Evolutionary conservation across 2,888 invertebrate genomes (phyloP).

Genomic region (Athripsodes cinereus): DNA sequence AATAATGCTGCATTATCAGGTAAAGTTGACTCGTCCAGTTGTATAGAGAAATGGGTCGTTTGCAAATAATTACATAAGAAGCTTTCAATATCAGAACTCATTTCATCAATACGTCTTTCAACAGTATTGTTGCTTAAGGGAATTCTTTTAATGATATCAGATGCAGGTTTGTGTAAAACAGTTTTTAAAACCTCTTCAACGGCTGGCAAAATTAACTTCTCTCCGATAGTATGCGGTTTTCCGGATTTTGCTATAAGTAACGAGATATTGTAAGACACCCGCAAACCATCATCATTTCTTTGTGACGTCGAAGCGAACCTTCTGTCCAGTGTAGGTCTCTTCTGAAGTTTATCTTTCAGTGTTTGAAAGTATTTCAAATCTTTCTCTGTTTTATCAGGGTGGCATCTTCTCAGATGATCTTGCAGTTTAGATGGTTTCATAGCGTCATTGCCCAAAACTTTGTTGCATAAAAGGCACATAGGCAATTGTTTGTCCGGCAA

Average conservation of each 20-base stretch:
- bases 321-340: conserved; percentile 28
- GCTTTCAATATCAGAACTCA: too few relatives aligned
- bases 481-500: conserved; percentile 2
- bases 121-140: conserved; percentile 26
- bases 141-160: conserved; percentile 23
- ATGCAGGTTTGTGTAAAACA: conserved; percentile 29
- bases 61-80: too few relatives aligned
- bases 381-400: conserved; percentile 29
- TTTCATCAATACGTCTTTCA: too few relatives aligned
- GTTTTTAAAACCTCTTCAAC: conserved; percentile 31
- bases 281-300: conserved; percentile 21
- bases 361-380: conserved; percentile 30
- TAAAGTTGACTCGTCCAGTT: too few relatives aligned
- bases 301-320: conserved; percentile 27
- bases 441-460: not conserved
- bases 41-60: too few relatives aligned
- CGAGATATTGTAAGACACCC: conserved; percentile 24
- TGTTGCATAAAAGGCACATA: conserved; percentile 5
- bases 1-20: too few relatives aligned
- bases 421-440: not conserved
- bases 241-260: conserved; percentile 28
- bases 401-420: conserved; percentile 14
- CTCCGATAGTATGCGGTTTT: conserved; percentile 31
- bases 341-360: conserved; percentile 28
- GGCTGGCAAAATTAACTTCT: conserved; percentile 33